Base-by-base conservation (phyloP, 2,797 vertebrate species). In the Pipistrellus nathusii region DNA sequence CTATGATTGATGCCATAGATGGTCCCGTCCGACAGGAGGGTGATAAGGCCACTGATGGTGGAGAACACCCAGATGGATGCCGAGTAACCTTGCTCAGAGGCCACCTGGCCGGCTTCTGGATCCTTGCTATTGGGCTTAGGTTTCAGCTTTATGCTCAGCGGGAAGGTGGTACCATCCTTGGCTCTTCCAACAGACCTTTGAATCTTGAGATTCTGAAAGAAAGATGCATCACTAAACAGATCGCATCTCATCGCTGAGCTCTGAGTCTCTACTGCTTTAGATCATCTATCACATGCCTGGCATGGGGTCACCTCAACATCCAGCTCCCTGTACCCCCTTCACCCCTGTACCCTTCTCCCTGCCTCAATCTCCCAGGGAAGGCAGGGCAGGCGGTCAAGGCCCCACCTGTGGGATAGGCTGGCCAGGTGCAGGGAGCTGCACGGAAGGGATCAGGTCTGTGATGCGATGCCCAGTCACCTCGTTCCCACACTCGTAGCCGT, bases 51-150 rank as follows among this genome's bases (percentile, higher is more conserved):
- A 8, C 98, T 99, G 96, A 99, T 96, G 88, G 99, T 98, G 88
- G 98, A 98, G 93, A 99, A 99, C 84, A 98, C 98, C 98, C 99
- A 98, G 57, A 99, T 96, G 0, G 98, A 98, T 15, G 99, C 99
- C 44, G 94, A 98, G 97, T 98, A 99, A 89, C 98, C 97, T 87
- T 92, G 94, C 8, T 48, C 86, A 3, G 98, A 80, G 32, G 82
- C 71, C 1, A 7, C 80, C 46, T 0, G 6, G 15, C 51, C 9
- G 21, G 93, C 97, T 30, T 86, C 85, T 75, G 88, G 88, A 78
- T 91, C 96, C 76, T 96, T 97, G 81, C 98, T 98, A n/a, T 97
- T 73, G 32, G 98, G 96, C 8, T 96, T 97, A 75, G 95, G 41
- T 44, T 98, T 98, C 93, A 99, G 98, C 93, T 99, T 99, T 44